Base-by-base conservation (phyloP, 2,888 invertebrate species). In the Pilophorus perplexus region DNA sequence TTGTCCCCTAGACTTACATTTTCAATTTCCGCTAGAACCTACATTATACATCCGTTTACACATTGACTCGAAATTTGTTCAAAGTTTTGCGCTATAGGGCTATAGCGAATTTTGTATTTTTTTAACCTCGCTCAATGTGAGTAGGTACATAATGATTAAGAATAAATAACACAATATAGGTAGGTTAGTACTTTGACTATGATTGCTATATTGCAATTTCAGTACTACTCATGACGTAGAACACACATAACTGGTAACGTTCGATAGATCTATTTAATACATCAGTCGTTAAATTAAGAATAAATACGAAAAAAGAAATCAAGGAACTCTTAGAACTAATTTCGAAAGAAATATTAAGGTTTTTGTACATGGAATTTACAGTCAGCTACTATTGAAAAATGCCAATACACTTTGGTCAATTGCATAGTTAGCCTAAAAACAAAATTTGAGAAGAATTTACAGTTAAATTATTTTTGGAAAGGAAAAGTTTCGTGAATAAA, bases 231-330 rank as follows among this genome's bases (percentile, higher is more conserved):
- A n/a, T n/a, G 50, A 62, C 62, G 62, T 50, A 62, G 50, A 48
- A 62, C 62, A 62, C 62, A 62, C 62, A 62, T 27, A 59, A 12
- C 23, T 62, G 62, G 62, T 62, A 62, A 62, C 62, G 62, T 62
- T 62, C 48, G 62, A 62, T 59, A 59, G 44, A n/a, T 40, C 38
- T 20, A 42, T 40, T 25, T 55, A 59, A 40, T 40, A 59, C 59
- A 59, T 59, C 59, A 59, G 59, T 59, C 59, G 59, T 42, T 33
- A 59, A 59, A 37, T 59, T 18, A n/a, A n/a, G n/a, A 40, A 59
- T 59, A 33, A 59, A 25, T 18, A 59, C 40, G 44, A n/a, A 44
- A 59, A 59, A 25, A 59, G 16, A n/a, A n/a, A n/a, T n/a, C n/a
- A 18, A 59, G 59, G 22, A 44, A 59, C 40, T 25, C 59, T 59